Base-by-base conservation (phyloP, 2,888 invertebrate species). In the Steinernema carpocapsae region DNA sequence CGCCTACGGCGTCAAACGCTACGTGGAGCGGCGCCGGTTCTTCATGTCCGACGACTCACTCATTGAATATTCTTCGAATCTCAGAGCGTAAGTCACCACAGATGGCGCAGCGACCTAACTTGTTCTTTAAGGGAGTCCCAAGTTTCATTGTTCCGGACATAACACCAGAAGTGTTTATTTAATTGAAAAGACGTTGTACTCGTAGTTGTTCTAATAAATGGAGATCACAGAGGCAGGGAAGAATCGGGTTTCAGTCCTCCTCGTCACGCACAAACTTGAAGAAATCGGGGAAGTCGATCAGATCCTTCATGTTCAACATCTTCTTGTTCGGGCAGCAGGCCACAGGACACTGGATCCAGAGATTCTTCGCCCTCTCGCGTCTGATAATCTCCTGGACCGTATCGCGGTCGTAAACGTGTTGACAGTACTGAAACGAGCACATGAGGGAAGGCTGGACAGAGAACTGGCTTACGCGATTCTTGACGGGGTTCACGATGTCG, bases 401-500 rank as follows among this genome's bases (percentile, higher is more conserved):
- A 3, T 14, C 14, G 6, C 32, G 22, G n/a, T 64, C 64, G 37
- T 64, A 64, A 17, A 64, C 64, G 17, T 64, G 64, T 19, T 64
- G 24, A 19, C 64, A 64, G 17, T 14, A 32, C 64, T 64, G 64
- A 64, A 64, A 64, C 2, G 32, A 32, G 29, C 37, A 4, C 64
- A 26, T 12, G 17, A 64, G 22, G 52, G 2, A 10, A 37, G 3
- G 37, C 10, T 24, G 29, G 26, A 43, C 7, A 3, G 45, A 14
- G 43, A n/a, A 6, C 6, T 14, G 10, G 24, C 6, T 22, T 46
- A 79, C 79, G 73, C 59, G 17, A 22, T 74, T 71, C 64, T 79
- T 76, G 12, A 79, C 77, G 22, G 80, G 80, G 52, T 76, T 73
- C 19, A 70, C 73, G 43, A 80, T 80, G 51, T 79, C 72, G 70